Conservation (phyloP, 2,797 vertebrate genomes). For the Pristis pectinata region DNA sequence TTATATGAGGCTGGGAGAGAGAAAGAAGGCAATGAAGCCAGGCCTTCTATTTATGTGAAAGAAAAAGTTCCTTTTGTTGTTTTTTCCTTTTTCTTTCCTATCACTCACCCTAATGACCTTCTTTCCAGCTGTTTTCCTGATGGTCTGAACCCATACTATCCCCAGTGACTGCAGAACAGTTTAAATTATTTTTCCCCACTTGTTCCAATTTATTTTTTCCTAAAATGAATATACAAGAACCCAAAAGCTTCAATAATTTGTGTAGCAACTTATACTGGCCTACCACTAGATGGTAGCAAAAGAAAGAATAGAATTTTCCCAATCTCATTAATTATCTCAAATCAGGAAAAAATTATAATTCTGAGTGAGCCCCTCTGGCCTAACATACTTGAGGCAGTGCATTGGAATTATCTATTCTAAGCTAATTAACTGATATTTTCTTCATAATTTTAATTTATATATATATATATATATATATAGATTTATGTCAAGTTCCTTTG, state of each 20-base stretch:
- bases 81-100: not conserved
- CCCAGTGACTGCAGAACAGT: not conserved
- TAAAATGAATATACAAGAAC: not conserved
- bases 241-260: not conserved
- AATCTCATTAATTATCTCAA: not conserved
- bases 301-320: not conserved
- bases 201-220: too few relatives aligned
- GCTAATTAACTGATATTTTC: not conserved
- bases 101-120: not conserved
- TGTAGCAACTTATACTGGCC: not conserved
- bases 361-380: not conserved
- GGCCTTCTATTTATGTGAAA: not conserved
- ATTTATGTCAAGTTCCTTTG: not conserved
- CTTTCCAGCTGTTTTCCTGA: not conserved
- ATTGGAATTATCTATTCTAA: not conserved
- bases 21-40: not conserved
- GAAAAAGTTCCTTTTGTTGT: not conserved
- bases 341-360: not conserved
- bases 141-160: not conserved
- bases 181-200: too few relatives aligned
- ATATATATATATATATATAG: not conserved
- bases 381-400: not conserved
- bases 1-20: too few relatives aligned
- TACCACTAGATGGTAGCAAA: constrained; percentile 29
- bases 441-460: not conserved